These are phyloP conservation scores for Cyprinodon diabolis DNA, from an alignment of 2,797 vertebrate species.

Conservation along the genomic window DNA sequence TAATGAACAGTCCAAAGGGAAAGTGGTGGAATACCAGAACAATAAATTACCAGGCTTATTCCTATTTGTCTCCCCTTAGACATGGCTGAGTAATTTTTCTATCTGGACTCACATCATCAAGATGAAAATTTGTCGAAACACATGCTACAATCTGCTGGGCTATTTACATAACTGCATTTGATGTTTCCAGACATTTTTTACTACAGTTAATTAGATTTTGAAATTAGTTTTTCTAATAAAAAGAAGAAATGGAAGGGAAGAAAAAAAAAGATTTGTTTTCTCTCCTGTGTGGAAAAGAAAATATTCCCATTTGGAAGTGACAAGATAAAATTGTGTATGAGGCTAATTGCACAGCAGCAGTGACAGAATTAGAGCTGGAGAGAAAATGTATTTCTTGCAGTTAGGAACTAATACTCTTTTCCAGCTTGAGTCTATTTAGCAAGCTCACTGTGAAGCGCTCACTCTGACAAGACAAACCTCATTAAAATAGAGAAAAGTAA, in stretches of 20 bases:
- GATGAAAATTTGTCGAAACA: constrained; percentile 72
- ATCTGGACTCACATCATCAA: constrained; percentile 60
- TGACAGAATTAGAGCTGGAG: constrained; percentile 51
- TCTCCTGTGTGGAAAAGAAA: constrained; percentile 32
- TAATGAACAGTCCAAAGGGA: constrained; percentile 76
- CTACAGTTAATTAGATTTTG: constrained; percentile 73
- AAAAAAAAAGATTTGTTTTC: constrained; percentile 36
- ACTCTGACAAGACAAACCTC: constrained; percentile 73
- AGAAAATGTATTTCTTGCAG: constrained; percentile 62
- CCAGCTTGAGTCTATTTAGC: constrained; percentile 71
- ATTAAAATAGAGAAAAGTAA: constrained; percentile 79
- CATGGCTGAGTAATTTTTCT: constrained; percentile 65
- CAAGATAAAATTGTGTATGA: constrained; percentile 64
- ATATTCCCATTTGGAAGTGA: constrained; percentile 69
- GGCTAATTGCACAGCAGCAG: constrained; percentile 65
- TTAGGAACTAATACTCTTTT: constrained; percentile 63
- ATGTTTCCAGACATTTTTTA: constrained; percentile 63
- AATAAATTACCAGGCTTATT: constrained; percentile 72
- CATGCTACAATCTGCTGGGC: constrained; percentile 34
- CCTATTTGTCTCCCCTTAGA: constrained; percentile 63
- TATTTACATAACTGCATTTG: constrained; percentile 68
- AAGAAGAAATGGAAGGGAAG: constrained; percentile 2
- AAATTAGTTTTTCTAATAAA: constrained; percentile 61
- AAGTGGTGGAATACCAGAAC: constrained; percentile 70
- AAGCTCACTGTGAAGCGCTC: constrained; percentile 64